phyloP scores from a whole-genome alignment of 2,888 invertebrate genomes.

The Malthinus flaveolus region DNA sequence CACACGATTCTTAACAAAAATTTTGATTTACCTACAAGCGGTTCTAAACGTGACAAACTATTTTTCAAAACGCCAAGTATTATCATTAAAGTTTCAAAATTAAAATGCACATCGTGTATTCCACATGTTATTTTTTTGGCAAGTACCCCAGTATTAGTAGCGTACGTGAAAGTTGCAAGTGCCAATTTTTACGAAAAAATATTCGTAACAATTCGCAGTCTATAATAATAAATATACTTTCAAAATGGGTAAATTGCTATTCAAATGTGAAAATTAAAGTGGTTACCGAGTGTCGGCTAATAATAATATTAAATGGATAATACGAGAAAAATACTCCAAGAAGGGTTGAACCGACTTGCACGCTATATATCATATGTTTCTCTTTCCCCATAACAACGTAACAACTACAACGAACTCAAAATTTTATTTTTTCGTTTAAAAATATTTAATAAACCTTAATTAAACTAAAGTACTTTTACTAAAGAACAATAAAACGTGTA shows the following conservation, averaged over 20 bases:
- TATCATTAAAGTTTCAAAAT: slow-evolving; percentile 14
- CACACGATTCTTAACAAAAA: slow-evolving; percentile 21
- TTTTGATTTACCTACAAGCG: slow-evolving; percentile 8
- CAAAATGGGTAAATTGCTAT: slow-evolving; percentile 34
- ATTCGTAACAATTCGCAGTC: slow-evolving; percentile 14
- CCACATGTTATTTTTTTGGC: slow-evolving; percentile 9
- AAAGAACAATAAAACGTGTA: background rate
- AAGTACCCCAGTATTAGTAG: slow-evolving; percentile 16
- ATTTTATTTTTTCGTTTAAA: slow-evolving; percentile 7
- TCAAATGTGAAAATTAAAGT: slow-evolving; percentile 36
- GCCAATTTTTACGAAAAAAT: slow-evolving; percentile 13
- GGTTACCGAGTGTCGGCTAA: slow-evolving; percentile 30
- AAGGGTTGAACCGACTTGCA: slow-evolving; percentile 20
- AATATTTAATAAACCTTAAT: slow-evolving; percentile 1
- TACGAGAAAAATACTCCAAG: slow-evolving; percentile 30
- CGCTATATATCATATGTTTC: slow-evolving; percentile 17
- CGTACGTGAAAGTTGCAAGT: slow-evolving; percentile 11
- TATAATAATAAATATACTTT: slow-evolving; percentile 28
- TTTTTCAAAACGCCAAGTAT: slow-evolving; percentile 7
- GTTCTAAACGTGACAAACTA: slow-evolving; percentile 15
- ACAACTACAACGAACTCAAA: background rate
- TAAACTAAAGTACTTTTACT: slow-evolving; percentile 6
- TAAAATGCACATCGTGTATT: slow-evolving; percentile 11
- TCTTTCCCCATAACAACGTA: background rate
- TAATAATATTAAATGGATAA: slow-evolving; percentile 38